phyloP scores from a whole-genome alignment of 92 coral and sea anemone species.

The Zoanthus sansibaricus region DNA sequence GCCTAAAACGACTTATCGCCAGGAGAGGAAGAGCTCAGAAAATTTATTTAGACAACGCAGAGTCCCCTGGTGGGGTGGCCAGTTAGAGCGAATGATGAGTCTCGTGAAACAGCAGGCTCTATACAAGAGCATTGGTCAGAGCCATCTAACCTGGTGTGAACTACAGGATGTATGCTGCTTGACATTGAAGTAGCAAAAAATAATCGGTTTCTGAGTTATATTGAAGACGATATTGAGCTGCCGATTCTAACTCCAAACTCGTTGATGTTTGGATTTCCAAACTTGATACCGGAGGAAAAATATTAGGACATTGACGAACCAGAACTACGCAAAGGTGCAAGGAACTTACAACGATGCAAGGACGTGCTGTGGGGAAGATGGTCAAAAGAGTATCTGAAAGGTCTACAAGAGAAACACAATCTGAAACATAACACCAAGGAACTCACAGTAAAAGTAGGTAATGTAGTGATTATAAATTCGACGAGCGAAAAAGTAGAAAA shows the following conservation, averaged over 20 bases:
- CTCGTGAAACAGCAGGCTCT: conserved; percentile 42
- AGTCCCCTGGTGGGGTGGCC: neutral
- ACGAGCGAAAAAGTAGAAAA: neutral
- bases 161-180: conserved; percentile 32
- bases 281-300: conserved; percentile 41
- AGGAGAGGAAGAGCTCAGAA: conserved; percentile 37
- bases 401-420: conserved; percentile 42
- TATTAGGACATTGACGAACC: conserved; percentile 12
- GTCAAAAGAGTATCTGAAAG: conserved; percentile 30
- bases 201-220: conserved; percentile 33
- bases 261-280: conserved; percentile 7
- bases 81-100: conserved; percentile 46
- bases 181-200: conserved; percentile 48
- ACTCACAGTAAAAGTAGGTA: neutral
- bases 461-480: conserved; percentile 38
- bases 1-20: conserved; percentile 36
- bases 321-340: conserved; percentile 7
- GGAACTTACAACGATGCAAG: conserved; percentile 37
- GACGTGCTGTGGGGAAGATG: conserved; percentile 33
- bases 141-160: conserved; percentile 39
- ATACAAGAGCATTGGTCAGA: conserved; percentile 22
- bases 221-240: conserved; percentile 34
- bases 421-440: conserved; percentile 17
- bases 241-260: conserved; percentile 42
- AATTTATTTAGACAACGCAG: conserved; percentile 46